These are phyloP conservation scores for Delia radicum DNA, from an alignment of 1,140 invertebrate genomes.

Conservation along the genomic window DNA sequence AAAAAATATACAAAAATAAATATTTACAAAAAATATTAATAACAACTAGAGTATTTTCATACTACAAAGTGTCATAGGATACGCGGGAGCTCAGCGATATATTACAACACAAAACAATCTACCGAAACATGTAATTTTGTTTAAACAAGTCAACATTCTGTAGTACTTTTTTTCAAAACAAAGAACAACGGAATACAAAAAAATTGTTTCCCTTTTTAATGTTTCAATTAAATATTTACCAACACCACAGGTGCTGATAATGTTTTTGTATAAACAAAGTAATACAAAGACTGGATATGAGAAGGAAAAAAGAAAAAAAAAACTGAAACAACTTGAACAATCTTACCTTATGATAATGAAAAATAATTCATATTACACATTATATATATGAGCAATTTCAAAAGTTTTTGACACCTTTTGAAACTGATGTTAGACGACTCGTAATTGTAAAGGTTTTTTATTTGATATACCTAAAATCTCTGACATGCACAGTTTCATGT, in stretches of 20 bases:
- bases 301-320: not conserved
- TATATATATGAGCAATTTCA: too few species aligned
- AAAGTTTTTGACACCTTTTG: too few species aligned
- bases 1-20: not conserved
- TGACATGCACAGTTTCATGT: too few species aligned
- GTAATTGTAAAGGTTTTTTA: too few species aligned
- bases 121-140: not conserved
- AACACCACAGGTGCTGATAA: conserved; percentile 21
- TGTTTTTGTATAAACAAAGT: not conserved
- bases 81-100: not conserved
- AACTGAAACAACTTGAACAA: not conserved
- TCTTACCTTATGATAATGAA: not conserved
- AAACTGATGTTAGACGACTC: too few species aligned
- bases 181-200: not conserved
- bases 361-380: not conserved
- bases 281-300: too few species aligned
- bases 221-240: conserved; percentile 24
- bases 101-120: not conserved
- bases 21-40: not conserved
- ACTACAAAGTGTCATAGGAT: not conserved
- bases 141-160: not conserved
- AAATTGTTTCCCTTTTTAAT: conserved; percentile 6
- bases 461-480: too few species aligned
- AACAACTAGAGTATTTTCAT: not conserved
- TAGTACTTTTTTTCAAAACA: not conserved